Evolutionary conservation across 2,888 invertebrate species (phyloP).

Genomic region (Alentia gelatinosa): DNA sequence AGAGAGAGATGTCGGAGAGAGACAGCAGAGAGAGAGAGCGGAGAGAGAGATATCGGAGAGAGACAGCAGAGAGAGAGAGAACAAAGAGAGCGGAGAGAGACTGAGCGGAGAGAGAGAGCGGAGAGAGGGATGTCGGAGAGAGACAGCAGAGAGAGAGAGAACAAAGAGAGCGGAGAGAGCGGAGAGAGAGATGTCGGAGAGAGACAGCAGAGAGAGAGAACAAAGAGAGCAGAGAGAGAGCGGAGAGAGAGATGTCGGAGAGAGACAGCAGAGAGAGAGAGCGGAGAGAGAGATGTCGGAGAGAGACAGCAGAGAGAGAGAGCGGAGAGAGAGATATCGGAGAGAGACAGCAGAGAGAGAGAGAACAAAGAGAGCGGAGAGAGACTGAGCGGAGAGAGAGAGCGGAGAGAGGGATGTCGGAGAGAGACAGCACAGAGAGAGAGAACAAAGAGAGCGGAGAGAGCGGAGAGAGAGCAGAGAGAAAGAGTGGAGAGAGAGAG

Average conservation of each 20-base stretch:
- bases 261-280: not conserved
- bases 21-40: not conserved
- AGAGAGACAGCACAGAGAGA: not conserved
- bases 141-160: not conserved
- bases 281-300: not conserved
- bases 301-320: not conserved
- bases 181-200: not conserved
- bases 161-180: not conserved
- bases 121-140: not conserved
- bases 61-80: not conserved
- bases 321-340: not conserved
- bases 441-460: not conserved
- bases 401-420: not conserved
- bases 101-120: not conserved
- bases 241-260: not conserved
- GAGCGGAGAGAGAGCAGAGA: not conserved
- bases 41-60: not conserved
- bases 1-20: not conserved
- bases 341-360: too few species aligned
- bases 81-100: not conserved
- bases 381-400: not conserved
- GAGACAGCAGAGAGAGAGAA: not conserved
- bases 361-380: not conserved
- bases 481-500: not conserved
- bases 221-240: not conserved